A percentile compares a stretch with the other conserved stretches of the same genome.
phyloP scores from a whole-genome alignment of 23 tunicate genomes.

The Corella eumyota region DNA sequence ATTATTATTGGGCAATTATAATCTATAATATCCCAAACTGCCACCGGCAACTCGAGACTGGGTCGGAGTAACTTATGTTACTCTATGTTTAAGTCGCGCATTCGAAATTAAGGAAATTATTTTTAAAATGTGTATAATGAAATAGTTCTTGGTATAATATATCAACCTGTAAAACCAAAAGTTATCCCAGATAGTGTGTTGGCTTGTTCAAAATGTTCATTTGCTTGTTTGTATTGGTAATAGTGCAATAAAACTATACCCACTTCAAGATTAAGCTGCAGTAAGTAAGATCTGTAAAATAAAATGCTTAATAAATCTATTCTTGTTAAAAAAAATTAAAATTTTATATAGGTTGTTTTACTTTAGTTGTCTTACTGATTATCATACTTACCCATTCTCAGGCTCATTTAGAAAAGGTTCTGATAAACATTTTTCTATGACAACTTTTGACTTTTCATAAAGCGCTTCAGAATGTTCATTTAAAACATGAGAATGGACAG shows the following conservation, averaged over 20 bases:
- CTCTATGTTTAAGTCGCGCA: neutral
- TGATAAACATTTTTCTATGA: no score
- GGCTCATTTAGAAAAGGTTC: no score
- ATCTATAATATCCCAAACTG: no score
- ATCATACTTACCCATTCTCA: no score
- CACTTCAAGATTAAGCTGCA: slow-evolving; percentile 58
- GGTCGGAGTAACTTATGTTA: no score
- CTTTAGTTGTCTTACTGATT: neutral
- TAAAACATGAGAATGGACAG: slow-evolving; percentile 17
- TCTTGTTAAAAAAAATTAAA: slow-evolving; percentile 1
- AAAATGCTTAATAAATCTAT: neutral
- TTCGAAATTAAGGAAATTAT: neutral
- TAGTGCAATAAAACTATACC: slow-evolving; percentile 45
- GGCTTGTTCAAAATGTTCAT: slow-evolving; percentile 53
- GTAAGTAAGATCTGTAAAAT: slow-evolving; percentile 26
- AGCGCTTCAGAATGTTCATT: slow-evolving; percentile 21
- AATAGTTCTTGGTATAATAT: neutral
- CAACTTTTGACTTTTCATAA: no score
- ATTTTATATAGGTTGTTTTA: neutral
- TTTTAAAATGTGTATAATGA: slow-evolving; percentile 1
- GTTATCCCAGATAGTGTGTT: slow-evolving; percentile 23
- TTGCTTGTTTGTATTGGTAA: slow-evolving; percentile 68
- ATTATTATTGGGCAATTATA: no score
- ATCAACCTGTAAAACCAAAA: slow-evolving; percentile 58
- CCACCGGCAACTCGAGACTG: no score